Evolutionary conservation across 2,888 invertebrate species (phyloP).

Genomic region (Mythimna albipuncta): DNA sequence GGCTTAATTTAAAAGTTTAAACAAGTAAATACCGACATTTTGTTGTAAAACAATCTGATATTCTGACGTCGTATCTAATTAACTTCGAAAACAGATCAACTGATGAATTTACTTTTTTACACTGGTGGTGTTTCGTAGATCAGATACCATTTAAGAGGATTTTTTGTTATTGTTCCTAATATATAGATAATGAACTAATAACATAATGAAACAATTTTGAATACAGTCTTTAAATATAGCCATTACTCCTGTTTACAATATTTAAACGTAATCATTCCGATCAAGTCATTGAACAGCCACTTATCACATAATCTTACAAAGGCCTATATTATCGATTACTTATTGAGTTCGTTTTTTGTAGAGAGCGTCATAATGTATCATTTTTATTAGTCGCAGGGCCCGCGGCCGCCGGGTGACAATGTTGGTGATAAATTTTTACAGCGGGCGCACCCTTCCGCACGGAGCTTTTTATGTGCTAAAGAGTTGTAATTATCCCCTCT

Average conservation of each 20-base stretch:
- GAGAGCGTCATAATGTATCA: slow-evolving; percentile 69
- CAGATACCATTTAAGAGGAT: background rate
- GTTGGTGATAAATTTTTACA: slow-evolving; percentile 86
- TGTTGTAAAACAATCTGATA: slow-evolving; percentile 47
- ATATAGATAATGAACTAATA: background rate
- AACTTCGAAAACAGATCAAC: slow-evolving; percentile 26
- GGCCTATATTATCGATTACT: slow-evolving; percentile 57
- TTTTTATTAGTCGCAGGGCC: slow-evolving; percentile 74
- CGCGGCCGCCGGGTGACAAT: slow-evolving; percentile 77
- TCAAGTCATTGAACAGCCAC: slow-evolving; percentile 18
- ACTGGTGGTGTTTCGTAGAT: background rate
- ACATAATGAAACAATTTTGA: background rate
- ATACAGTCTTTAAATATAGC: background rate
- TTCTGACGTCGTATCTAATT: slow-evolving; percentile 41
- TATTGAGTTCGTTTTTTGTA: slow-evolving; percentile 65
- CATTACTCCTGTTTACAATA: slow-evolving; percentile 1
- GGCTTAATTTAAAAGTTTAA: slow-evolving; percentile 80
- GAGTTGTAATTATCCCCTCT: slow-evolving; percentile 90
- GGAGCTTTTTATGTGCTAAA: slow-evolving; percentile 88
- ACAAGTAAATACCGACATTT: slow-evolving; percentile 71
- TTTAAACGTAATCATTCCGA: background rate
- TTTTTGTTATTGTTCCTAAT: background rate
- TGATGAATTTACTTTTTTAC: slow-evolving; percentile 11
- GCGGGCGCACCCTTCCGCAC: slow-evolving; percentile 84
- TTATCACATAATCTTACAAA: slow-evolving; percentile 22